A percentile compares a stretch with the other conserved stretches of the same genome.
Conservation (phyloP, 2,888 invertebrate genomes). For the Thera obeliscata region DNA sequence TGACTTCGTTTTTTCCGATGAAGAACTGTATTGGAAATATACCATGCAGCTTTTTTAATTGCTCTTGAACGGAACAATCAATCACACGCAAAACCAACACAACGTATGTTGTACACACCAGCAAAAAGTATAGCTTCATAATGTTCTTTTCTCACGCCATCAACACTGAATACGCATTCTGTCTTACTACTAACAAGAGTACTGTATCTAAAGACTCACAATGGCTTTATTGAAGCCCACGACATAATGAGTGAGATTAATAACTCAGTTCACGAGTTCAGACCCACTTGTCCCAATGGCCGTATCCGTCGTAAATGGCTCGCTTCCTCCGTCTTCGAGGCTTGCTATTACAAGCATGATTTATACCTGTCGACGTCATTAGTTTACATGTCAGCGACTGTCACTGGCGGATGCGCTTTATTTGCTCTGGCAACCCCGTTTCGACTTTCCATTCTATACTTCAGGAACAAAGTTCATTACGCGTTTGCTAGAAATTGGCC, state of each 20-base stretch:
- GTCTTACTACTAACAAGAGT: conserved; percentile 14
- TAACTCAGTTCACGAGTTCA: conserved; percentile 61
- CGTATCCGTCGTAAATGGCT: conserved; percentile 82
- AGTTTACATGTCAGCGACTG: conserved; percentile 75
- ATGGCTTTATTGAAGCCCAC: conserved; percentile 52
- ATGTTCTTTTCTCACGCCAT: conserved; percentile 24
- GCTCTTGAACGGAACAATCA: conserved; percentile 15
- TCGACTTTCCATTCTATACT: conserved; percentile 48
- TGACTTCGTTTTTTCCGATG: not conserved
- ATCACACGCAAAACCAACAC: conserved; percentile 19
- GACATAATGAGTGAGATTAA: conserved; percentile 61
- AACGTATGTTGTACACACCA: conserved; percentile 1
- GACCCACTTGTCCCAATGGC: conserved; percentile 73
- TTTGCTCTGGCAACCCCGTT: conserved; percentile 64
- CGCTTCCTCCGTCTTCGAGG: conserved; percentile 75
- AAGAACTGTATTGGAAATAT: not conserved
- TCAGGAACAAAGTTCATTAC: conserved; percentile 37
- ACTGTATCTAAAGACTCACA: conserved; percentile 41
- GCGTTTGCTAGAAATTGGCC: conserved; percentile 17
- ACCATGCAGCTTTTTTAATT: conserved; percentile 17
- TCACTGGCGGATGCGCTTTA: conserved; percentile 73
- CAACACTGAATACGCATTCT: conserved; percentile 17
- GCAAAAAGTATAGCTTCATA: conserved; percentile 11
- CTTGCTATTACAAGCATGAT: conserved; percentile 77
- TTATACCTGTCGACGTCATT: conserved; percentile 81